Evolutionary conservation across 2,113 vertebrate genomes (phyloP), one percentile per base, ranked within the genome.

Genomic region (Rhinolophus sinicus): DNA sequence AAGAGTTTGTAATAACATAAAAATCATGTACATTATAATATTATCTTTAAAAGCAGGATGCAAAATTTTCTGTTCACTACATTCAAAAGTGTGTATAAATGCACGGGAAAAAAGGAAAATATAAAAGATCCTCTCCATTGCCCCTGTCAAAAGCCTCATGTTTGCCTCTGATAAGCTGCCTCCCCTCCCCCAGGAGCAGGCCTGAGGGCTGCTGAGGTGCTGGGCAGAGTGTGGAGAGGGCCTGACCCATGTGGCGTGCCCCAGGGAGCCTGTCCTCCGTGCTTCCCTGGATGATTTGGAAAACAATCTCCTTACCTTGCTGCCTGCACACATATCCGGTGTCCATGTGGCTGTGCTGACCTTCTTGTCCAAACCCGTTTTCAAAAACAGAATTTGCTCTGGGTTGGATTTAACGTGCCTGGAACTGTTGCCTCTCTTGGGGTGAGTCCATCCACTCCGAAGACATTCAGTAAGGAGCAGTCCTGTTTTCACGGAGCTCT

Each of bases 161-260:
- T n/a, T 3, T 19, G 6, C 24, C 8, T 14, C 56, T 82, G 33
- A 47, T 38, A 13, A 65, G 1, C 30, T 33, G 1, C 69, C n/a
- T 47, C 47, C 40, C 3, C 1, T 6, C 73, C 33, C 3, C 0
- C 8, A 13, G 58, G 22, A 11, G 13, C 12, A 75, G n/a, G 18
- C 56, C 40, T 88, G 14, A 6, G 35, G 2, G 50, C 10, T 60
- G 30, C 47, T 81, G 44, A 30, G 2, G 2, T 14, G 3, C 38
- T 19, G 13, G 18, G 47, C 9, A 16, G 67, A n/a, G 5, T 0
- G 1, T 24, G 33, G 40, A 60, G 21, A 40, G 26, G 13, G 33
- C 26, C 6, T 33, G 19, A 11, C 11, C 24, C 9, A 15, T 0
- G 8, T 3, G 6, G 6, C 19, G 0, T 0, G 1, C 22, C 3